These are phyloP conservation scores for Pimephales promelas DNA, from an alignment of 2,113 vertebrate species.

Conservation along the genomic window DNA sequence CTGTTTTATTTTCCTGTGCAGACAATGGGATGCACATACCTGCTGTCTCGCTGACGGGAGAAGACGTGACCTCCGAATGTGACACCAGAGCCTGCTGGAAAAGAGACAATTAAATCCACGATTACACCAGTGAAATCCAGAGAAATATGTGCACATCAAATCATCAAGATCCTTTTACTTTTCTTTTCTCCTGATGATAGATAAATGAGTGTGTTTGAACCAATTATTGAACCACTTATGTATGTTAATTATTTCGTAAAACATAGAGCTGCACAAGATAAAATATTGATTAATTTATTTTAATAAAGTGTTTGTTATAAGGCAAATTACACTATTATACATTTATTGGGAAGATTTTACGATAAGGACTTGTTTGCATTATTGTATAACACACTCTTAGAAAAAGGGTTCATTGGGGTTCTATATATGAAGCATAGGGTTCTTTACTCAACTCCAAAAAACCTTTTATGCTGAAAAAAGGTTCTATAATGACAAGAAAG, in stretches of 20 bases:
- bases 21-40: constrained; percentile 53
- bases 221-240: not conserved
- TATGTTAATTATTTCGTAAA: not conserved
- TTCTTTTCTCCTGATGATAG: not conserved
- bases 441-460: too few species aligned
- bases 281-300: not conserved
- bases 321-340: not conserved
- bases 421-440: too few species aligned
- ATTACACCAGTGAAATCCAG: constrained; percentile 46
- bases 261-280: not conserved
- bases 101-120: constrained; percentile 50
- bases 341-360: not conserved
- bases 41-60: constrained; percentile 47
- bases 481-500: too few species aligned
- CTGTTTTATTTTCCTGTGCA: constrained; percentile 44
- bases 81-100: constrained; percentile 42
- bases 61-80: constrained; percentile 41
- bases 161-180: constrained; percentile 8
- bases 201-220: not conserved
- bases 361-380: not conserved
- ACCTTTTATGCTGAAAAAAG: too few species aligned
- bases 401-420: too few species aligned
- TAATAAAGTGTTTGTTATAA: not conserved
- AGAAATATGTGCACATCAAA: constrained; percentile 15
- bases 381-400: not conserved